These are phyloP conservation scores for Pagrus major DNA, from an alignment of 2,113 vertebrate genomes.

Conservation along the genomic window DNA sequence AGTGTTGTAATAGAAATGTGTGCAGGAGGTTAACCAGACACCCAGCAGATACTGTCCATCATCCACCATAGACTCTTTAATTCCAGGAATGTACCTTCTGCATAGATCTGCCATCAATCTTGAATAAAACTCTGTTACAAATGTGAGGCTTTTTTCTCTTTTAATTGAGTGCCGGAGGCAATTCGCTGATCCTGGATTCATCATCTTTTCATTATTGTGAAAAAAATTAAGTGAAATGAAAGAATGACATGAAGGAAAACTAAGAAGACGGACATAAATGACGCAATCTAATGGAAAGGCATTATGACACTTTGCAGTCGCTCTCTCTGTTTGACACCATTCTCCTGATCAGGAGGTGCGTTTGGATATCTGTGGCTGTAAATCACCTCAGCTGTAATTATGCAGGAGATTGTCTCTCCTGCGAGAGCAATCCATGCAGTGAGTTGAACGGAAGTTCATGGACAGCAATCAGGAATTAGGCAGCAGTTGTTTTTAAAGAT, in stretches of 20 bases:
- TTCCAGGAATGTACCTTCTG: neutral
- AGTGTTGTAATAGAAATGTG: neutral
- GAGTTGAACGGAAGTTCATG: slow-evolving; percentile 6
- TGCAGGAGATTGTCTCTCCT: slow-evolving; percentile 3
- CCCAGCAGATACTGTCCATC: neutral
- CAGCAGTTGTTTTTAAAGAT: neutral
- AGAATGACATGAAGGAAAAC: neutral
- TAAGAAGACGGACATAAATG: neutral
- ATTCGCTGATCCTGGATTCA: neutral
- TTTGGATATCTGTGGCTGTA: slow-evolving; percentile 18
- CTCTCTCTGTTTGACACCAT: slow-evolving; percentile 12
- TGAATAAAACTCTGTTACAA: neutral
- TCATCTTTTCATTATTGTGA: neutral
- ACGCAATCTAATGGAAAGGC: slow-evolving; percentile 5
- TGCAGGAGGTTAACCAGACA: slow-evolving; percentile 17
- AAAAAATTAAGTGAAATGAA: neutral
- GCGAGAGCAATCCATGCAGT: neutral
- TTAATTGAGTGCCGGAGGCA: neutral
- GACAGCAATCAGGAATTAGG: slow-evolving; percentile 13
- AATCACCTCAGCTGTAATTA: slow-evolving; percentile 23
- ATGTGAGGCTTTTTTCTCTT: neutral
- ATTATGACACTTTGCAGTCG: neutral
- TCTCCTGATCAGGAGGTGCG: neutral
- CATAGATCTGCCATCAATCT: neutral
- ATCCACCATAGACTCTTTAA: neutral